phyloP scores from a whole-genome alignment of 2,113 vertebrate species.

The Bubo scandiacus region DNA sequence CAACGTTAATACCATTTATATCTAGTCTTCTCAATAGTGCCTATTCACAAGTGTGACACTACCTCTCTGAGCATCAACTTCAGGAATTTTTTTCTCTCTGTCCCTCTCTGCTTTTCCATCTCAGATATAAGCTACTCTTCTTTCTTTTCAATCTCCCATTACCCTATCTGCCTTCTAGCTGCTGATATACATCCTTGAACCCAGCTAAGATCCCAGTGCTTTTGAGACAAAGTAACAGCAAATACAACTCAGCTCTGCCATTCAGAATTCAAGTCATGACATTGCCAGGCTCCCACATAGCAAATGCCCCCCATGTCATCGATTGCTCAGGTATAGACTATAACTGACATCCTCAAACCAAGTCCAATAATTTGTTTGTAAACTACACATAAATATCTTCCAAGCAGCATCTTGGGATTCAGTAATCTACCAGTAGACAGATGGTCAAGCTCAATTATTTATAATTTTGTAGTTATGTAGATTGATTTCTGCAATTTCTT shows the following conservation, averaged over 20 bases:
- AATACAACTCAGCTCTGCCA: neutral
- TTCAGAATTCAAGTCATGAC: neutral
- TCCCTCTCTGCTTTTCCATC: neutral
- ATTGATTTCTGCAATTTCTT: neutral
- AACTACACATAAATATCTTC: neutral
- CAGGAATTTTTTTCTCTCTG: neutral
- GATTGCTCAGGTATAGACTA: neutral
- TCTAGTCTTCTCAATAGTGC: neutral
- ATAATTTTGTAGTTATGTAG: neutral
- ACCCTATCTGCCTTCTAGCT: neutral
- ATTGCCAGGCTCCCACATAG: neutral
- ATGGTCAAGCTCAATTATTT: neutral
- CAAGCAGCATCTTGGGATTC: neutral
- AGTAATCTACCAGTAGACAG: neutral
- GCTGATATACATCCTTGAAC: neutral
- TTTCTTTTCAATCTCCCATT: neutral
- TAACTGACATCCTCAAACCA: neutral
- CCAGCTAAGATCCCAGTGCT: neutral
- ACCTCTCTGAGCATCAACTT: neutral
- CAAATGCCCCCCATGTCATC: neutral
- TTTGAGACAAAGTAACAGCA: neutral
- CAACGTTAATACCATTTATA: neutral
- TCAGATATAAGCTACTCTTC: neutral
- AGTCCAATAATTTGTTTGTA: neutral
- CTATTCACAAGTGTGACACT: neutral